These are phyloP conservation scores for Eulacestoma nigropectus DNA, from an alignment of 2,113 vertebrate genomes.

Conservation along the genomic window DNA sequence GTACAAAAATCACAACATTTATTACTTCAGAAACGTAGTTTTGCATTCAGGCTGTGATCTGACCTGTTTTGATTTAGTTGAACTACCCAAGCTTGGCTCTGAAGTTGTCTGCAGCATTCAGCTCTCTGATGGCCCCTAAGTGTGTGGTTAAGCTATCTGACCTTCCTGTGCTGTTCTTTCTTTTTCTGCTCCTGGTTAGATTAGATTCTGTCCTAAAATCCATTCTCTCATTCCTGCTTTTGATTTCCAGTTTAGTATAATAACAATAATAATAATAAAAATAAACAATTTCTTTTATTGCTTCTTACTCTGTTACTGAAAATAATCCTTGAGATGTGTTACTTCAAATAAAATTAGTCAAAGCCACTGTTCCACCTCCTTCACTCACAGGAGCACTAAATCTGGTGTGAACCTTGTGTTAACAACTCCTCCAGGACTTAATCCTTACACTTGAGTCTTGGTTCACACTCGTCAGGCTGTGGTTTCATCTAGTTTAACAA, in stretches of 20 bases:
- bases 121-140: neutral
- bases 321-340: neutral
- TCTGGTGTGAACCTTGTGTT: neutral
- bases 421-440: neutral
- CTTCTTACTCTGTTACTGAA: neutral
- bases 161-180: neutral
- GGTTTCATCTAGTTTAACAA: neutral
- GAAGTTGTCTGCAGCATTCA: slow-evolving; percentile 7
- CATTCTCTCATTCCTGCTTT: neutral
- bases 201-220: neutral
- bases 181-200: neutral
- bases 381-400: neutral
- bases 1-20: neutral
- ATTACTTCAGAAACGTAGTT: neutral
- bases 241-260: neutral
- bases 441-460: neutral
- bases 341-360: neutral
- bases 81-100: neutral
- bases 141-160: neutral
- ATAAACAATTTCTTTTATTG: neutral
- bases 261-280: neutral
- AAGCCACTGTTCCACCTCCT: neutral
- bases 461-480: neutral
- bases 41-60: neutral
- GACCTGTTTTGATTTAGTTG: neutral